Percentiles rank a stretch among this genome's conserved stretches.
Conservation (phyloP, 2,888 invertebrate genomes). For the Polylopha cassiicola region DNA sequence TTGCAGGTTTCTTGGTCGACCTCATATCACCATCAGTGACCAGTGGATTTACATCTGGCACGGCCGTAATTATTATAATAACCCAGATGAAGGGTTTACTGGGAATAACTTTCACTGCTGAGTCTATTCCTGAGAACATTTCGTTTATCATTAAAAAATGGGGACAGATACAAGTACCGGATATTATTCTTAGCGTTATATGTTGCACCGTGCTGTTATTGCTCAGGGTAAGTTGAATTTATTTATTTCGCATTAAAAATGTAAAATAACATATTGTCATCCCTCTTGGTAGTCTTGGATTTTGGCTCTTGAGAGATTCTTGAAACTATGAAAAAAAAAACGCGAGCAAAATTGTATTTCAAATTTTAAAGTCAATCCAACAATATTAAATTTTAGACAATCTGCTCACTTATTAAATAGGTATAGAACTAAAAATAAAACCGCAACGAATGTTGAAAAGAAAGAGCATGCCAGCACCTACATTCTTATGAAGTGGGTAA, state of each 20-base stretch:
- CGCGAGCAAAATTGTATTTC: no score
- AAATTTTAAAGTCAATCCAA: no score
- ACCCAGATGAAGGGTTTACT: conserved; percentile 86
- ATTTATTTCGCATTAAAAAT: neutral
- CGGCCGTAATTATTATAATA: conserved; percentile 85
- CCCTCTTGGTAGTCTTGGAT: no score
- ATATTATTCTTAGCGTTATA: conserved; percentile 80
- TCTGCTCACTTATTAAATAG: no score
- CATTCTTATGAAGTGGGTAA: no score
- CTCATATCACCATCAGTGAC: conserved; percentile 90
- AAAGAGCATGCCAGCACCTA: no score
- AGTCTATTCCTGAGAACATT: conserved; percentile 81
- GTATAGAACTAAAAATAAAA: no score
- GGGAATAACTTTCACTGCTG: conserved; percentile 82
- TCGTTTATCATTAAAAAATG: conserved; percentile 65
- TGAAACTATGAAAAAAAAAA: no score
- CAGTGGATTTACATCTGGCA: conserved; percentile 90
- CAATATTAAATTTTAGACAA: no score
- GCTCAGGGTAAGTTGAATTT: conserved; percentile 77
- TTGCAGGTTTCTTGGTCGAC: conserved; percentile 87
- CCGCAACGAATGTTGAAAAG: no score
- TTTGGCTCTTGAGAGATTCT: no score
- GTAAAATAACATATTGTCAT: neutral
- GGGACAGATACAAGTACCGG: conserved; percentile 72
- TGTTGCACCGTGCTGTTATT: conserved; percentile 81